phyloP scores from a whole-genome alignment of 1,140 invertebrate genomes.

The Subanguina moxae region DNA sequence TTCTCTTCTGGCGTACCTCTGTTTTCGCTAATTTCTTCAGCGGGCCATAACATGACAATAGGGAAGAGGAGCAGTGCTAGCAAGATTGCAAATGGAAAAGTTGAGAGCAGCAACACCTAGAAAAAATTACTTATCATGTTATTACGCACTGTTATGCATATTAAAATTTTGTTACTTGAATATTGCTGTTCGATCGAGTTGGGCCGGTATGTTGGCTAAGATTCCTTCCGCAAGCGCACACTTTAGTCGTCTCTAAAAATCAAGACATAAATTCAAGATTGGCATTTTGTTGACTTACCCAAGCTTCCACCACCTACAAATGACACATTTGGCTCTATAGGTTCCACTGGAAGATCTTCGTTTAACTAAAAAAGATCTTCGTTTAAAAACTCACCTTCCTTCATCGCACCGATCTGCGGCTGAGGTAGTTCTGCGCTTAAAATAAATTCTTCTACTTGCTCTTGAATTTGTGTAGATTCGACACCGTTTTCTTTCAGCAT shows the following conservation, averaged over 20 bases:
- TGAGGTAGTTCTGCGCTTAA: too few species aligned
- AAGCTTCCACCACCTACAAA: background rate
- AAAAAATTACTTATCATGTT: background rate
- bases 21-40: background rate
- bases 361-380: too few species aligned
- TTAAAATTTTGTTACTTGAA: background rate
- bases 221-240: background rate
- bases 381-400: too few species aligned
- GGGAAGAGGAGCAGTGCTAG: constrained; percentile 1
- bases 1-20: background rate
- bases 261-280: background rate
- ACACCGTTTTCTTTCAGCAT: too few species aligned
- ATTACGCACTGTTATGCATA: background rate
- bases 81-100: background rate
- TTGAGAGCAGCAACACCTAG: constrained; percentile 1
- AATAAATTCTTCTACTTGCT: too few species aligned
- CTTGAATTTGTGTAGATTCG: too few species aligned
- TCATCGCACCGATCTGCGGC: too few species aligned
- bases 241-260: background rate
- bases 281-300: background rate
- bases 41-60: background rate
- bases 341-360: too few species aligned
- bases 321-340: too few species aligned
- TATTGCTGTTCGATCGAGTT: background rate
- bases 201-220: background rate